Evolutionary conservation across 2,888 invertebrate species (phyloP).

Genomic region (Eustalomyia histrio): DNA sequence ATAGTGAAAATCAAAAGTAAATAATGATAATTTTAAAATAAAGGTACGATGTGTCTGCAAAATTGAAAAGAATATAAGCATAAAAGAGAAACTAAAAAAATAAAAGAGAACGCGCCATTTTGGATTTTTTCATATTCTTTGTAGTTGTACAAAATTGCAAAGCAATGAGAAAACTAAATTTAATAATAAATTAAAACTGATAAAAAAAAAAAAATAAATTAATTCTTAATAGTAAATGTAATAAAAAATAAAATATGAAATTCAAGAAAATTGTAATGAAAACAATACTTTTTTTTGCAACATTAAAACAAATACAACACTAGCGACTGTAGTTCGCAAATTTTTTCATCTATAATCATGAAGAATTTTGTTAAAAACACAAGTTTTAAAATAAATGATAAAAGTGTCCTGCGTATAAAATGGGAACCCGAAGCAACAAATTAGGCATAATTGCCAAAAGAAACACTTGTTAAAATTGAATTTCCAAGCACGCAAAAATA

Average conservation of each 20-base stretch:
- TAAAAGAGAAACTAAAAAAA: conserved; percentile 41
- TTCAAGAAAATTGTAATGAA: neutral
- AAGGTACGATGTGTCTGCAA: conserved; percentile 29
- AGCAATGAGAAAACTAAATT: conserved; percentile 9
- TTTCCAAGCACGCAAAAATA: too few species aligned
- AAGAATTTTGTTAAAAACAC: conserved; percentile 41
- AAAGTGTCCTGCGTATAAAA: too few species aligned
- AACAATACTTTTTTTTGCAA: neutral
- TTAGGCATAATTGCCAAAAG: too few species aligned
- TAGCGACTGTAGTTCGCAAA: conserved; percentile 42
- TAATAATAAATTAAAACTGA: neutral
- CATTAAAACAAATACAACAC: conserved; percentile 17
- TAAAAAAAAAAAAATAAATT: neutral
- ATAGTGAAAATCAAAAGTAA: neutral
- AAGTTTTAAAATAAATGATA: neutral
- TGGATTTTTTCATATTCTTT: conserved; percentile 63
- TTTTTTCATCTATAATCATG: conserved; percentile 68
- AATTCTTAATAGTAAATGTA: conserved; percentile 1
- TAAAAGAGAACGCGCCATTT: conserved; percentile 68
- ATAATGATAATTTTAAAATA: neutral
- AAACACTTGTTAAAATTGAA: too few species aligned
- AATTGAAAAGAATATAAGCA: conserved; percentile 32
- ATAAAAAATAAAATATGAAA: neutral
- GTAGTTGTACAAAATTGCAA: neutral
- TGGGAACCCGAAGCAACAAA: too few species aligned